Evolutionary conservation across 2,888 invertebrate species (phyloP).

Genomic region (Drosophila prostipennis): DNA sequence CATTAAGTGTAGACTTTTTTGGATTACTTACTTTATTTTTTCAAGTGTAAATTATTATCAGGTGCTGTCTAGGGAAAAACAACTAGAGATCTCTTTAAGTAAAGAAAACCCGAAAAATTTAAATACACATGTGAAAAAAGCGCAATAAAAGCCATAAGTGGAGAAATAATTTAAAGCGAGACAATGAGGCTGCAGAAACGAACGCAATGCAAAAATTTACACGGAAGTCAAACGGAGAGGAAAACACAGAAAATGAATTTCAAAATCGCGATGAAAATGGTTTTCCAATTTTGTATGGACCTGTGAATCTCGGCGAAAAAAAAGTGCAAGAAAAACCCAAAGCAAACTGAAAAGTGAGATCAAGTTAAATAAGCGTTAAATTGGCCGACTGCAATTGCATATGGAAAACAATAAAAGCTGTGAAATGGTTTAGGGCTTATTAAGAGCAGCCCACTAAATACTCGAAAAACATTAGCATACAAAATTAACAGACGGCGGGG

Average conservation of each 20-base stretch:
- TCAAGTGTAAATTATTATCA: conserved; percentile 17
- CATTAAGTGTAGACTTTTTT: too few species aligned
- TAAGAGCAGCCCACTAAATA: conserved; percentile 31
- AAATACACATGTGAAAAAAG: conserved; percentile 26
- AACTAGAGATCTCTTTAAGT: conserved; percentile 11
- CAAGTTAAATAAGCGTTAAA: conserved; percentile 66
- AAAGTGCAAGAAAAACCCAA: conserved; percentile 46
- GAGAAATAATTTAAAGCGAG: conserved; percentile 41
- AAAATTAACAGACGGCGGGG: not conserved
- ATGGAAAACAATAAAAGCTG: conserved; percentile 27
- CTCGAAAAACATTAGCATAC: conserved; percentile 23
- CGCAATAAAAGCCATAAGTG: conserved; percentile 18
- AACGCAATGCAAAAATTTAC: conserved; percentile 37
- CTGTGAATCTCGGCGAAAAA: conserved; percentile 43
- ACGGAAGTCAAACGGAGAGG: conserved; percentile 20
- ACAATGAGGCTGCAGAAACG: conserved; percentile 61
- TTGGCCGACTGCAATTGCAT: conserved; percentile 34
- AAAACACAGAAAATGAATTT: conserved; percentile 23
- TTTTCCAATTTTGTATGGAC: conserved; percentile 38
- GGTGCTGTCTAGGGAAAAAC: conserved; percentile 25
- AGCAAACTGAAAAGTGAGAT: conserved; percentile 1
- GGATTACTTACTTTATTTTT: not conserved
- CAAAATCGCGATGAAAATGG: conserved; percentile 22
- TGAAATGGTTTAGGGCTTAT: conserved; percentile 48
- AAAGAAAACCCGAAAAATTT: conserved; percentile 19